These are phyloP conservation scores for Epinotia demarniana DNA, from an alignment of 2,888 invertebrate species.

Conservation along the genomic window DNA sequence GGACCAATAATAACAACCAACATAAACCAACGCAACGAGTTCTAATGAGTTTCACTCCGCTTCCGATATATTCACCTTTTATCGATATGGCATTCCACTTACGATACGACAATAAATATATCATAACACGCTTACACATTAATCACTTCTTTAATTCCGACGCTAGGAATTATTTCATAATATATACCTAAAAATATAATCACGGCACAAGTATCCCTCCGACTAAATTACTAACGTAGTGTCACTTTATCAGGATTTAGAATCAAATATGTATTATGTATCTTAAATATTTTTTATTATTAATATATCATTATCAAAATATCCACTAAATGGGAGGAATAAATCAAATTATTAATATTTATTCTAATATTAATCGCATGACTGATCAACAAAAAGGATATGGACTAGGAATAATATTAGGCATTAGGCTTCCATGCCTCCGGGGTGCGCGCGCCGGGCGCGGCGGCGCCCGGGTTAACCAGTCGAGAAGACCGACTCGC, in stretches of 20 bases:
- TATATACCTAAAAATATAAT: slow-evolving; percentile 86
- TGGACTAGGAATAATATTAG: slow-evolving; percentile 85
- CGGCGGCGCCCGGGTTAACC: slow-evolving; percentile 45
- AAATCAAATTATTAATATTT: slow-evolving; percentile 85
- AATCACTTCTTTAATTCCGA: slow-evolving; percentile 85
- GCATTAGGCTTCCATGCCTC: slow-evolving; percentile 79
- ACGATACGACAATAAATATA: slow-evolving; percentile 84
- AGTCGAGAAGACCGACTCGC: background rate
- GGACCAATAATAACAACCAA: slow-evolving; percentile 72
- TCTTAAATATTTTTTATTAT: slow-evolving; percentile 85
- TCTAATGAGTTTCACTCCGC: slow-evolving; percentile 83
- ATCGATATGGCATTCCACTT: slow-evolving; percentile 85
- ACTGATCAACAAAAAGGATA: slow-evolving; percentile 85
- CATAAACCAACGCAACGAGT: slow-evolving; percentile 76
- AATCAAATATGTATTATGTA: slow-evolving; percentile 85
- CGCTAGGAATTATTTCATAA: slow-evolving; percentile 85
- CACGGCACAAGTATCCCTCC: slow-evolving; percentile 86
- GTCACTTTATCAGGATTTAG: slow-evolving; percentile 85
- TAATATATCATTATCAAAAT: slow-evolving; percentile 86
- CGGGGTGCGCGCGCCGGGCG: slow-evolving; percentile 58
- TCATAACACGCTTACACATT: slow-evolving; percentile 84
- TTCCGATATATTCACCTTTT: slow-evolving; percentile 81
- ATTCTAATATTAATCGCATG: slow-evolving; percentile 84
- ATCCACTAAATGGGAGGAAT: slow-evolving; percentile 86
- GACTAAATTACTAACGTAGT: slow-evolving; percentile 85